phyloP scores from a whole-genome alignment of 2,888 invertebrate species.

The Bursaphelenchus okinawaensis region DNA sequence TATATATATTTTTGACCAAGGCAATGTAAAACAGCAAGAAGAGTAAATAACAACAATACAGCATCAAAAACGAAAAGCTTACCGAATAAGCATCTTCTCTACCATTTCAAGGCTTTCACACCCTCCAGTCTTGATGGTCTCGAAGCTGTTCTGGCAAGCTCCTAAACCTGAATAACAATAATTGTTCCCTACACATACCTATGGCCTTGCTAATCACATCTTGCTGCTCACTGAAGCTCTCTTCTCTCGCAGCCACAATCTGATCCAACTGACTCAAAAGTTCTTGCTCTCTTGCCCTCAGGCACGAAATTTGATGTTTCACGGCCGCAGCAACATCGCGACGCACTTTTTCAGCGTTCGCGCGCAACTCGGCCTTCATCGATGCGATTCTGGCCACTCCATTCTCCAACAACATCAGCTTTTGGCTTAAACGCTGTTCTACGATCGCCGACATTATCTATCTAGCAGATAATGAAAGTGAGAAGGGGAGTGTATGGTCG shows the following conservation, averaged over 20 bases:
- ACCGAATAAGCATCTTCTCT: neutral
- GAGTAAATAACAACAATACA: neutral
- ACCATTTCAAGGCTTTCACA: neutral
- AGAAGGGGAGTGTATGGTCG: no score
- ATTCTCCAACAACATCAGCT: slow-evolving; percentile 31
- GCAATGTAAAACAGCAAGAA: neutral
- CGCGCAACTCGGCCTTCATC: slow-evolving; percentile 24
- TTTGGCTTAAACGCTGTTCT: slow-evolving; percentile 26
- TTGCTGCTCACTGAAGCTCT: slow-evolving; percentile 29
- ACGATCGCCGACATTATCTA: neutral
- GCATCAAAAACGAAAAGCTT: neutral
- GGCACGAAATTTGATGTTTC: slow-evolving; percentile 31
- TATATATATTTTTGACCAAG: neutral
- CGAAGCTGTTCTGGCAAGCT: slow-evolving; percentile 29
- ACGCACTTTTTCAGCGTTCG: slow-evolving; percentile 33
- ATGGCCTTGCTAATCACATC: slow-evolving; percentile 32
- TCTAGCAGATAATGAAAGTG: no score
- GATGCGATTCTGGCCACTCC: slow-evolving; percentile 31
- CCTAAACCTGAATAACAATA: slow-evolving; percentile 14
- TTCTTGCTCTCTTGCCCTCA: slow-evolving; percentile 37
- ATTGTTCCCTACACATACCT: slow-evolving; percentile 18
- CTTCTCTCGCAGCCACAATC: slow-evolving; percentile 30
- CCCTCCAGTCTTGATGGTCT: slow-evolving; percentile 9
- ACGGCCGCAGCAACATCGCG: slow-evolving; percentile 35
- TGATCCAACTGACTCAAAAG: slow-evolving; percentile 34